Conservation (phyloP, 2,888 invertebrate species). For the Diploptera punctata region DNA sequence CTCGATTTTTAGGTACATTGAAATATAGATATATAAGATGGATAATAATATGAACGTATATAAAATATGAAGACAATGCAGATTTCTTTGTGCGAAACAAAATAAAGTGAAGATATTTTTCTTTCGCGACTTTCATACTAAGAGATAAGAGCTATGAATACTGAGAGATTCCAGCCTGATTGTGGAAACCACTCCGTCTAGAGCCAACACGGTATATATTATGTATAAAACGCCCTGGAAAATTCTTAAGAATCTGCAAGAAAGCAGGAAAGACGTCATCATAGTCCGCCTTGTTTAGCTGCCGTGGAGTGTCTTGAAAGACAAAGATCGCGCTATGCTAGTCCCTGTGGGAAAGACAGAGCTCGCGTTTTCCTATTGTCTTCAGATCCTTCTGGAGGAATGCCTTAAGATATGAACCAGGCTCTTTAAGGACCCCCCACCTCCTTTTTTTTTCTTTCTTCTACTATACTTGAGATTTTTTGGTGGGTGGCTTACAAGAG, state of each 20-base stretch:
- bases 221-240: slow-evolving; percentile 16
- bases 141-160: background rate
- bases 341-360: background rate
- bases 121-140: too few relatives aligned
- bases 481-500: slow-evolving; percentile 14
- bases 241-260: slow-evolving; percentile 28
- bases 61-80: too few relatives aligned
- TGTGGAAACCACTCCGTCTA: background rate
- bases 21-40: too few relatives aligned
- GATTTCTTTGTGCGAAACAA: too few relatives aligned
- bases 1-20: too few relatives aligned
- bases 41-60: too few relatives aligned
- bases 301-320: background rate
- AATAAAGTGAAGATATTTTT: background rate
- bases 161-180: background rate
- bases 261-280: slow-evolving; percentile 30
- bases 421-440: slow-evolving; percentile 13
- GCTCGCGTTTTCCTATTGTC: slow-evolving; percentile 1
- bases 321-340: background rate
- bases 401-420: slow-evolving; percentile 27
- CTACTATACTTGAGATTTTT: slow-evolving; percentile 22
- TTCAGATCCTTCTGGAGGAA: slow-evolving; percentile 3
- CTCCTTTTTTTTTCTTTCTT: background rate
- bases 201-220: slow-evolving; percentile 20
- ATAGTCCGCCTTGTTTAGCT: background rate